Percentiles rank a stretch among this genome's conserved stretches.
Evolutionary conservation across 2,888 invertebrate species (phyloP).

Genomic region (Cordylochernes scorpioides): DNA sequence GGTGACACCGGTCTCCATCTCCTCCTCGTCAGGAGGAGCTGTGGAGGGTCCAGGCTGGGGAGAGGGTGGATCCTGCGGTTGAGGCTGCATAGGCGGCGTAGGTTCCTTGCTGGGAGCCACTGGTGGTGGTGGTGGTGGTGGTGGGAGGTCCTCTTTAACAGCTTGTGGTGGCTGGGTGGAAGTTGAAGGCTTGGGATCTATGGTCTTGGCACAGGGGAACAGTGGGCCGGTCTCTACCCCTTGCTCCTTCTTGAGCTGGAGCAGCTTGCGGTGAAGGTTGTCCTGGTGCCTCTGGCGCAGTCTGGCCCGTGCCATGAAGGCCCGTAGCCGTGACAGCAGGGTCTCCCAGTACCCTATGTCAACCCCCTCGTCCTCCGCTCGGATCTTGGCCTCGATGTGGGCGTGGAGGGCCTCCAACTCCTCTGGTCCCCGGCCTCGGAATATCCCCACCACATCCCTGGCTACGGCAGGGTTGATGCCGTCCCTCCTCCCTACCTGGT

Average conservation of each 20-base stretch:
- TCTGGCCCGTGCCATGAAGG: slow-evolving; percentile 74
- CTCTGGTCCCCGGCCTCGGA: slow-evolving; percentile 68
- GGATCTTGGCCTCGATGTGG: slow-evolving; percentile 62
- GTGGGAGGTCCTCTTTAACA: too few relatives aligned
- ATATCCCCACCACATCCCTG: slow-evolving; percentile 58
- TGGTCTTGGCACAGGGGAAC: slow-evolving; percentile 22
- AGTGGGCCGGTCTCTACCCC: slow-evolving; percentile 28
- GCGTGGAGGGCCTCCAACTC: slow-evolving; percentile 56
- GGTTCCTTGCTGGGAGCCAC: too few relatives aligned
- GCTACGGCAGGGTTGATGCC: slow-evolving; percentile 74
- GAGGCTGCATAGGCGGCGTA: too few relatives aligned
- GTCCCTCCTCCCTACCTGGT: slow-evolving; percentile 30
- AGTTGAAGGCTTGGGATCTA: too few relatives aligned
- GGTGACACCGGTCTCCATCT: too few relatives aligned
- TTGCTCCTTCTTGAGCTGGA: slow-evolving; percentile 62
- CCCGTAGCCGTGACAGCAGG: slow-evolving; percentile 73
- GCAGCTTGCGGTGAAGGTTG: slow-evolving; percentile 58
- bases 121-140: too few relatives aligned
- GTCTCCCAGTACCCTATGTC: slow-evolving; percentile 98
- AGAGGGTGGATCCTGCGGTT: too few relatives aligned
- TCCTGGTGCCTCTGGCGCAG: slow-evolving; percentile 73
- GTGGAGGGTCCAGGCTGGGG: too few relatives aligned
- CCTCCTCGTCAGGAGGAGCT: too few relatives aligned
- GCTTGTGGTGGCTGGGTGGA: not conserved
- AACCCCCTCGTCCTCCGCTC: slow-evolving; percentile 54